Percentiles rank a stretch among this genome's conserved stretches.
Evolutionary conservation across 2,888 invertebrate species (phyloP).

Genomic region (Conchocele bisecta): DNA sequence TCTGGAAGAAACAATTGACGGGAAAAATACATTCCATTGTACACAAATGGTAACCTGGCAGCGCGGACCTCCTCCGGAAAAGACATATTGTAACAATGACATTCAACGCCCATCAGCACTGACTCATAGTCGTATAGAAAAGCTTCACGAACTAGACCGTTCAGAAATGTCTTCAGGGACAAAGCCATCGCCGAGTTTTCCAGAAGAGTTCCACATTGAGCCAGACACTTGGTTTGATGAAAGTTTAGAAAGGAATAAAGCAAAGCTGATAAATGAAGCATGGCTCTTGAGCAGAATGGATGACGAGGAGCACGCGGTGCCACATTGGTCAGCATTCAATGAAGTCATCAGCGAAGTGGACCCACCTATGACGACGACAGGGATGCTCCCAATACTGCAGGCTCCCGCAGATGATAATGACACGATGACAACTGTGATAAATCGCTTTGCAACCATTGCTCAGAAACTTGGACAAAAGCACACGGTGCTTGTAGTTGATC

Average conservation of each 20-base stretch:
- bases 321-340: constrained; percentile 24
- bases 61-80: not conserved
- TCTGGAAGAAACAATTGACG: constrained; percentile 26
- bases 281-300: constrained; percentile 12
- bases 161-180: constrained; percentile 8
- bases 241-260: not conserved
- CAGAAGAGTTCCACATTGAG: not conserved
- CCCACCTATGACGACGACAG: constrained; percentile 22
- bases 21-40: constrained; percentile 28
- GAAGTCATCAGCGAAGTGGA: not conserved
- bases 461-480: constrained; percentile 20
- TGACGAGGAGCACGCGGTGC: constrained; percentile 8
- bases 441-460: constrained; percentile 17
- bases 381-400: constrained; percentile 30
- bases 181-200: not conserved
- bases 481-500: constrained; percentile 37
- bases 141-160: constrained; percentile 15
- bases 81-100: not conserved
- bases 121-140: constrained; percentile 3
- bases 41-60: constrained; percentile 39
- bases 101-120: not conserved
- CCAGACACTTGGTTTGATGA: constrained; percentile 14
- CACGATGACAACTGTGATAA: constrained; percentile 31
- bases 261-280: not conserved
- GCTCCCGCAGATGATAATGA: constrained; percentile 42